These are phyloP conservation scores for Heteractis magnifica DNA, from an alignment of 92 coral and sea anemone species.

Conservation along the genomic window DNA sequence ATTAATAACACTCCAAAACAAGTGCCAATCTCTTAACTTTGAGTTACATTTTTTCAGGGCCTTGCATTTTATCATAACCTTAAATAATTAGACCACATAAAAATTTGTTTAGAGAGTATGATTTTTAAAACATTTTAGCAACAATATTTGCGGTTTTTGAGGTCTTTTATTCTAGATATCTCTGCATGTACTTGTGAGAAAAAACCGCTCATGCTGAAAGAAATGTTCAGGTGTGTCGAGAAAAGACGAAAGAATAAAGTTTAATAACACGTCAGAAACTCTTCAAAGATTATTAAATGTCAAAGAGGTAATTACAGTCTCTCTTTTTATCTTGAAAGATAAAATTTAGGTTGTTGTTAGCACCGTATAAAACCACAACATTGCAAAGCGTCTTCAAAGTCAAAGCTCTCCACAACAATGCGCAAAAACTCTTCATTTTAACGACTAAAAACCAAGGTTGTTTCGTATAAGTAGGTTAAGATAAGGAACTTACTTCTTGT, in stretches of 20 bases:
- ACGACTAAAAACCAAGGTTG: neutral
- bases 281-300: neutral
- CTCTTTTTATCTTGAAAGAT: neutral
- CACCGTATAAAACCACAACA: neutral
- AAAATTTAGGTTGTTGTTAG: neutral
- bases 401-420: neutral
- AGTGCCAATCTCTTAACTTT: too few relatives aligned
- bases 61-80: too few relatives aligned
- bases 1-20: too few relatives aligned
- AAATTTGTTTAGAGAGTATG: too few relatives aligned
- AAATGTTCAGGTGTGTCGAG: neutral
- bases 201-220: neutral
- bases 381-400: slow-evolving; percentile 1
- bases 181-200: neutral
- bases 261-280: neutral
- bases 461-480: neutral
- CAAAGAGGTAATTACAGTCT: neutral
- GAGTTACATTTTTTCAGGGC: too few relatives aligned
- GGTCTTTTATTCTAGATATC: neutral
- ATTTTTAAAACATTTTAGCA: neutral
- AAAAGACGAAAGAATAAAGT: neutral
- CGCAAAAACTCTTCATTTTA: neutral
- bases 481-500: neutral
- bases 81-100: too few relatives aligned
- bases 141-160: neutral